These are phyloP conservation scores for Sebastes diploproa DNA, from an alignment of 2,797 vertebrate genomes.

Conservation along the genomic window DNA sequence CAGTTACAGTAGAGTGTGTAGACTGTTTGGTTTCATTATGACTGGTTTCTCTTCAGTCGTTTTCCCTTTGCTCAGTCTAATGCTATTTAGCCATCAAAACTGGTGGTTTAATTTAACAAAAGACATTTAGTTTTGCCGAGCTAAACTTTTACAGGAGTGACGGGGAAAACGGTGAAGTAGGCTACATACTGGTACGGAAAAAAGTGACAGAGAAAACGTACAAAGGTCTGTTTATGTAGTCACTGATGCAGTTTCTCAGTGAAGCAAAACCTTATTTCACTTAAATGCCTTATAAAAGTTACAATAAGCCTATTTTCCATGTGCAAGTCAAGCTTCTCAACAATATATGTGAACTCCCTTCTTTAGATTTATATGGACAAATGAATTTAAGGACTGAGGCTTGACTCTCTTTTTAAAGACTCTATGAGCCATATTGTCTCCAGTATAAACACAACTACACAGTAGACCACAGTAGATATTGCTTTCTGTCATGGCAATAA, in stretches of 20 bases:
- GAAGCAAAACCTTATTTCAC: background rate
- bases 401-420: background rate
- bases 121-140: background rate
- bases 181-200: background rate
- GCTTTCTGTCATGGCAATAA: conserved; percentile 49
- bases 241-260: background rate
- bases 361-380: conserved; percentile 11
- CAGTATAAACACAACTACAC: conserved; percentile 32
- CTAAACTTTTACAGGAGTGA: background rate
- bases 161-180: background rate
- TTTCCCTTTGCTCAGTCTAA: background rate
- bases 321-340: background rate
- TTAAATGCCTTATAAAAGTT: background rate
- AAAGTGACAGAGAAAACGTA: background rate
- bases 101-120: background rate
- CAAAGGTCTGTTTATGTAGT: background rate
- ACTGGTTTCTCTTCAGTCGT: background rate
- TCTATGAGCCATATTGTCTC: conserved; percentile 4
- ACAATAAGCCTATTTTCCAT: background rate
- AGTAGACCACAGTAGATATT: conserved; percentile 43
- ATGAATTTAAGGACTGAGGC: conserved; percentile 20
- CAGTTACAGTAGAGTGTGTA: background rate
- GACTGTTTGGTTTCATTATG: background rate
- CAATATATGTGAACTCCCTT: background rate
- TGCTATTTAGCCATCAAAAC: background rate